Evolutionary conservation across 1,140 invertebrate genomes (phyloP), one percentile per base, ranked within the genome.

Genomic region (Nasonia giraulti): DNA sequence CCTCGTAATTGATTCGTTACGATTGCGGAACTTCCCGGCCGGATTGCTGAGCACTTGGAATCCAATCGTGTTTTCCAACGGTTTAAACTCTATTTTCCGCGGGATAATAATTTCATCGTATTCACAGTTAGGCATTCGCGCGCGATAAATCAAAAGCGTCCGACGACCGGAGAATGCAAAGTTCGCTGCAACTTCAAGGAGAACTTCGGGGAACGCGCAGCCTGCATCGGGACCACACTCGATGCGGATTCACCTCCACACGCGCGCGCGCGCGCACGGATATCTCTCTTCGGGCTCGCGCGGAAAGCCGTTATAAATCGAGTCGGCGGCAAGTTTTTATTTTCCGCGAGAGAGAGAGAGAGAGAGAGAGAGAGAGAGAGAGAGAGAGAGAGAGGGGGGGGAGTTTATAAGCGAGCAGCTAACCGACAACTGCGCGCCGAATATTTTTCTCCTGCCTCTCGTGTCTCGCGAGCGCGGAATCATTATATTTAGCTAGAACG

Each of bases 271-370:
- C 74, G 37, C 7, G 14, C 74, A 20, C 7, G 11, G 14, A 74
- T n/a, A 69, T 27, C 66, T 27, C 10, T 69, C 66, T 44, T 37
- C 33, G 33, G 3, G 33, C 12, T 44, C 40, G 4, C 44, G 76
- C 20, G 76, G 10, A 78, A 69, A 69, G 78, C 78, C 78, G 78
- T 80, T 69, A 47, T 80, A 80, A 80, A 80, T 80, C 77, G 77
- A 79, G n/a, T 5, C 62, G 8, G 47, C n/a, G 12, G 1, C 8
- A 27, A 33, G 12, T 33, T 79, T 44, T 80, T 80, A n/a, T 80
- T 44, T 69, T 40, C 47, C 50, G n/a, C 73, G 69, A 69, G 6
- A 23, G 27, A n/a, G 68, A n/a, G 20, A 69, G 66, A 69, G 66
- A 71, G 74, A 14, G 40, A 27, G 27, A 27, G 27, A 27, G 27